Percentiles rank a stretch among this genome's conserved stretches.
Conservation (phyloP, 2,888 invertebrate species). For the Rhagophthalmus giganteus region DNA sequence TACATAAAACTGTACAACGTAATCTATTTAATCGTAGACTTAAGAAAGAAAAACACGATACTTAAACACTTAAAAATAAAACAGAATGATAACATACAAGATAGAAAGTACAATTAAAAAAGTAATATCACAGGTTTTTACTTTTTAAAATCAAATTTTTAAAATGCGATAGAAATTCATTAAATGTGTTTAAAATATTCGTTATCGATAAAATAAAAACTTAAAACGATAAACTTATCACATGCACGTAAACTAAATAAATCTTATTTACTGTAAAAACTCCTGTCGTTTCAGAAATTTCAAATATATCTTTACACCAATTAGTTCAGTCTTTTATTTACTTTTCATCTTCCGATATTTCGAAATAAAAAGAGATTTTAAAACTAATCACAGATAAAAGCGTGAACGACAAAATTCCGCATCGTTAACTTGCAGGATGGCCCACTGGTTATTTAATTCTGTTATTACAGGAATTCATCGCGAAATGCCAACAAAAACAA, state of each 20-base stretch:
- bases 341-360: constrained; percentile 1
- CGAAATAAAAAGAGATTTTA: neutral
- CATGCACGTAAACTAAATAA: constrained; percentile 1
- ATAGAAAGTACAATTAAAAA: constrained; percentile 27
- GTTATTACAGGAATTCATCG: neutral
- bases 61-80: constrained; percentile 24
- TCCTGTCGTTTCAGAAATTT: neutral
- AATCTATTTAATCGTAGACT: constrained; percentile 1
- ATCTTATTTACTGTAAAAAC: neutral
- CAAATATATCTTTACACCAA: constrained; percentile 17
- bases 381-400: no score
- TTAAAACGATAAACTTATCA: constrained; percentile 20
- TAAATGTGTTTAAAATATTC: neutral
- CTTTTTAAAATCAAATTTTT: constrained; percentile 13
- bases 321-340: constrained; percentile 19
- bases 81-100: constrained; percentile 21
- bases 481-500: no score
- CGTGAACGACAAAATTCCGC: no score
- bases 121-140: constrained; percentile 27
- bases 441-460: no score
- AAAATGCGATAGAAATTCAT: neutral
- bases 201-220: constrained; percentile 9
- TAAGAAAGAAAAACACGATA: constrained; percentile 17
- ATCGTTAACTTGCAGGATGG: no score
- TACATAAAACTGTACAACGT: neutral